Percentiles rank a stretch among this genome's conserved stretches.
Conservation (phyloP, 2,888 invertebrate species). For the Syritta pipiens region DNA sequence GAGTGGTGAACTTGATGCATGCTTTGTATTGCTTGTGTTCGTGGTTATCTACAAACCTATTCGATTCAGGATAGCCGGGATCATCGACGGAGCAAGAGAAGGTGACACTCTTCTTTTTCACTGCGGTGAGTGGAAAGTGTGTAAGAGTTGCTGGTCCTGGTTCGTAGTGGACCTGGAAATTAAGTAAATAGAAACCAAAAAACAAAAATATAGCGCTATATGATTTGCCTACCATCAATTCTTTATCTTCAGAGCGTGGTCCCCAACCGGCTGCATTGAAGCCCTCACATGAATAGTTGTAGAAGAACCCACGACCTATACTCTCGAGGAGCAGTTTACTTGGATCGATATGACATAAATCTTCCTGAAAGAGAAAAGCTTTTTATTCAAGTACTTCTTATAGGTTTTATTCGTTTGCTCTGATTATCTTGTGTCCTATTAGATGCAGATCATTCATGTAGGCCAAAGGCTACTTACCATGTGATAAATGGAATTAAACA, state of each 20-base stretch:
- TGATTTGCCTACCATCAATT: slow-evolving; percentile 90
- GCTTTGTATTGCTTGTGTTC: slow-evolving; percentile 53
- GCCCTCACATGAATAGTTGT: slow-evolving; percentile 96
- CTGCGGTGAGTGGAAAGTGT: slow-evolving; percentile 87
- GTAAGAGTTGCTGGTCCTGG: slow-evolving; percentile 90
- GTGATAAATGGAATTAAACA: too few relatives aligned
- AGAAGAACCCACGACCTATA: slow-evolving; percentile 93
- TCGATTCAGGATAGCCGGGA: slow-evolving; percentile 87
- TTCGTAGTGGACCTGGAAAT: slow-evolving; percentile 81
- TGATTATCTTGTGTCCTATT: slow-evolving; percentile 21
- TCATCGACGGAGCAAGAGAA: slow-evolving; percentile 91
- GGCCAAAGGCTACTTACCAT: too few relatives aligned
- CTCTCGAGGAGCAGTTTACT: slow-evolving; percentile 90
- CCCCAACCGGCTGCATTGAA: slow-evolving; percentile 95
- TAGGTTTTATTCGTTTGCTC: neutral
- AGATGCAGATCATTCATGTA: too few relatives aligned
- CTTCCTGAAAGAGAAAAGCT: slow-evolving; percentile 75
- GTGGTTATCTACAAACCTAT: slow-evolving; percentile 76
- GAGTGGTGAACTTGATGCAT: slow-evolving; percentile 65
- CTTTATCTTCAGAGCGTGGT: slow-evolving; percentile 86
- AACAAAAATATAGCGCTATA: neutral
- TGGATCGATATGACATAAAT: slow-evolving; percentile 92
- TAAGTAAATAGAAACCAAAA: neutral
- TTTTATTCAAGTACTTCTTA: neutral
- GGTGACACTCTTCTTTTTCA: slow-evolving; percentile 91